Evolutionary conservation across 2,888 invertebrate genomes (phyloP), one percentile per base, ranked within the genome.

Genomic region (Apocheima hispidaria): DNA sequence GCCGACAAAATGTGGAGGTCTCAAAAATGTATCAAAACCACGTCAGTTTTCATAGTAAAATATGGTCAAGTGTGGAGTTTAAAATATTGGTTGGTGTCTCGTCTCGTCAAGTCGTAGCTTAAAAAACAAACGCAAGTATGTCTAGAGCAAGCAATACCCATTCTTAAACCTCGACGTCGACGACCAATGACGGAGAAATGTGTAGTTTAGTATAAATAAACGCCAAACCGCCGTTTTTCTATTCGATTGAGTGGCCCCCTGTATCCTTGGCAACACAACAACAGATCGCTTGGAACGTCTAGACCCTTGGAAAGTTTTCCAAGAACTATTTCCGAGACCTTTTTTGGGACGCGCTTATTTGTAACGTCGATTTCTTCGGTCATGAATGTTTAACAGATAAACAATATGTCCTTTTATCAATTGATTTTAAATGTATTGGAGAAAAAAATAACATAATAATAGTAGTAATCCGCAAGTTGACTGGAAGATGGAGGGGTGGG

Each of bases 251-350:
- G 10, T 23, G 40, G 26, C 52, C 18, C 10, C 36, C 52, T 4
- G 53, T 21, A 23, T 14, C 35, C 53, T 21, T 53, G 35, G 53
- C 14, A 33, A 53, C 53, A 53, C 53, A 9, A 5, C 14, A 35
- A 6, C 35, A 16, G 54, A 54, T 36, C 18, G 36, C 26, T 36
- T 30, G 46, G 38, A 48, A 55, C 36, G 55, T 55, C 55, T 48
- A 55, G 55, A 55, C 46, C 21, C n/a, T 9, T 30, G 35, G 44
- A 44, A 54, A 54, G 4, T 23, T 43, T 48, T 38, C 57, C 46
- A 18, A 65, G 54, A 55, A 55, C 35, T 49, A 21, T 49, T 49
- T 21, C 35, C 10, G 33, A 48, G 33, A 35, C 21, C 35, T 35
- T 49, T 49, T 35, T 35, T 1, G 18, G n/a, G 7, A n/a, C 20